Conservation (phyloP, 37 sponge, comb jelly and placozoan species). For the Chondrilla cf. caribensis region DNA sequence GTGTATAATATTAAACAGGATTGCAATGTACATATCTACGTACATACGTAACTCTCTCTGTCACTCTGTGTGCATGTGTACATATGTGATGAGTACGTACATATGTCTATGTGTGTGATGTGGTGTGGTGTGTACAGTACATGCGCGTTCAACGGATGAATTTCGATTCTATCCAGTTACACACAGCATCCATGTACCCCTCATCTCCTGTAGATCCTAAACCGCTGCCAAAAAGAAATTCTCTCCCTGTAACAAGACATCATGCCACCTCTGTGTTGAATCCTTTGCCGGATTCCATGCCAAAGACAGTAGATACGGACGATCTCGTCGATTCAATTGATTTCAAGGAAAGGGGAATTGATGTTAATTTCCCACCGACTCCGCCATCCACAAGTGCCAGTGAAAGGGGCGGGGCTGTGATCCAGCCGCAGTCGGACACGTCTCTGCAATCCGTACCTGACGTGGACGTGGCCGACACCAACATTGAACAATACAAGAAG, state of each 20-base stretch:
- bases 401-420: background rate
- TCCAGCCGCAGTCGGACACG: background rate
- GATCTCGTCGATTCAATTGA: slow-evolving; percentile 8
- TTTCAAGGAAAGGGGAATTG: slow-evolving; percentile 16
- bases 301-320: background rate
- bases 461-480: background rate
- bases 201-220: background rate
- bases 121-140: too few species aligned
- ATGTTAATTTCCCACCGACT: slow-evolving; percentile 7
- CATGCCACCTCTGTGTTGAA: background rate
- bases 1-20: too few species aligned
- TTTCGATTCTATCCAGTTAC: too few species aligned
- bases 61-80: too few species aligned
- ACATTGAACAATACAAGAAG: background rate
- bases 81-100: too few species aligned
- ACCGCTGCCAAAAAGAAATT: background rate
- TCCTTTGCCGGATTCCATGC: background rate
- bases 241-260: background rate
- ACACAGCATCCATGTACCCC: too few species aligned
- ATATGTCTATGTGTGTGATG: too few species aligned
- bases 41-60: too few species aligned
- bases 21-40: too few species aligned
- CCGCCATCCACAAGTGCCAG: background rate
- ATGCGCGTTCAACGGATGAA: too few species aligned
- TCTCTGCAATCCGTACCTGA: background rate